Conservation (phyloP, 2,888 invertebrate species). For the Hirtodrosophila alboralis region DNA sequence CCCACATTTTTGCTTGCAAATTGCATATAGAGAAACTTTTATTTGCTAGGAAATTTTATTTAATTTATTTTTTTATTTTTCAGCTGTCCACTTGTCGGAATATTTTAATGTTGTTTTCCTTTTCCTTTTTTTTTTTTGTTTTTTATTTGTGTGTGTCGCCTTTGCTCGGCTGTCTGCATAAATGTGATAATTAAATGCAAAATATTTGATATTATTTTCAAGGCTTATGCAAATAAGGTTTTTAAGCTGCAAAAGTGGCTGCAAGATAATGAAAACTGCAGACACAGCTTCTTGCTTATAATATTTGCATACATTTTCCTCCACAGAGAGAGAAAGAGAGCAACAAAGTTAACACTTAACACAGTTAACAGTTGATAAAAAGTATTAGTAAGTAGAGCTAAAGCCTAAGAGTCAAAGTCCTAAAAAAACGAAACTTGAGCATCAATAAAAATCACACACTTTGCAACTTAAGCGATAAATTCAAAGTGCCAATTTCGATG, state of each 20-base stretch:
- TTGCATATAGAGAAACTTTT: slow-evolving; percentile 49
- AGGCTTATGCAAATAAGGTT: slow-evolving; percentile 74
- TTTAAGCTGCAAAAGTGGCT: slow-evolving; percentile 44
- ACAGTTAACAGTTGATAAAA: slow-evolving; percentile 51
- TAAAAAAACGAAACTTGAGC: slow-evolving; percentile 55
- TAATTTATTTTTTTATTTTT: slow-evolving; percentile 32
- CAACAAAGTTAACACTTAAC: slow-evolving; percentile 26
- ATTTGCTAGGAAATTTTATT: slow-evolving; percentile 57
- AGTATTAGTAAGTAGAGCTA: slow-evolving; percentile 56
- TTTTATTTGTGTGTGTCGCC: too few relatives aligned
- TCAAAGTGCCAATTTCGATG: slow-evolving; percentile 73
- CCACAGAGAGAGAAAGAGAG: background rate
- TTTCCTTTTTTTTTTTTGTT: too few relatives aligned
- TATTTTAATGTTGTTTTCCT: slow-evolving; percentile 21
- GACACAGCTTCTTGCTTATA: slow-evolving; percentile 34
- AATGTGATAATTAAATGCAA: slow-evolving; percentile 74
- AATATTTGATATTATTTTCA: slow-evolving; percentile 75
- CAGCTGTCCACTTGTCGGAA: slow-evolving; percentile 18
- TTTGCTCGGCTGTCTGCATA: slow-evolving; percentile 37
- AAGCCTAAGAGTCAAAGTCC: slow-evolving; percentile 21
- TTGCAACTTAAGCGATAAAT: slow-evolving; percentile 70
- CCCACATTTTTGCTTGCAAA: slow-evolving; percentile 14
- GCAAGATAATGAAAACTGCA: slow-evolving; percentile 69
- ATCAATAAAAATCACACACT: slow-evolving; percentile 78
- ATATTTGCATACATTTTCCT: slow-evolving; percentile 67